Conservation (phyloP, 2,797 vertebrate species). For the Varecia variegata region DNA sequence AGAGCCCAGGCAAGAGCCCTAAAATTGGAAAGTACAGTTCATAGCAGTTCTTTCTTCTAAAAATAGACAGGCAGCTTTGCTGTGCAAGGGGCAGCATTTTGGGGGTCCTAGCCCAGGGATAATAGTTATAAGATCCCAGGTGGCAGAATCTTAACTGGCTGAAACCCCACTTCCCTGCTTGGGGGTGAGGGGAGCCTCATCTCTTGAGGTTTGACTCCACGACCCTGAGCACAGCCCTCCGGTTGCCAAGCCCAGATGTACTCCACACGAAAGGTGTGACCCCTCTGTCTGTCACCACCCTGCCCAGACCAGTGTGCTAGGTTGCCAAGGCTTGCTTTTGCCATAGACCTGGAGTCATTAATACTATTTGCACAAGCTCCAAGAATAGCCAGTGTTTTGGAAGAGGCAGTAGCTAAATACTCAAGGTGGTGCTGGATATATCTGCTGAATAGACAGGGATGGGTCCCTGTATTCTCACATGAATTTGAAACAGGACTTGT, state of each 20-base stretch:
- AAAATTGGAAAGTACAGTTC: slow-evolving; percentile 52
- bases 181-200: background rate
- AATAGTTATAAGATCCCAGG: background rate
- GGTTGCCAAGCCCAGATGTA: background rate
- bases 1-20: slow-evolving; percentile 25
- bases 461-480: background rate
- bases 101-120: background rate
- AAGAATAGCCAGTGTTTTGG: slow-evolving; percentile 37
- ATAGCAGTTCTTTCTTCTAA: slow-evolving; percentile 24
- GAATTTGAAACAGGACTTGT: slow-evolving; percentile 31
- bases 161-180: background rate
- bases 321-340: slow-evolving; percentile 32
- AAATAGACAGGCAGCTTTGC: slow-evolving; percentile 49
- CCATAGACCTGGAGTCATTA: background rate
- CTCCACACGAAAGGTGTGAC: background rate
- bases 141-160: background rate
- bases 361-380: background rate
- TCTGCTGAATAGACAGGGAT: slow-evolving; percentile 23
- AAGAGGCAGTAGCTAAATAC: background rate
- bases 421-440: background rate
- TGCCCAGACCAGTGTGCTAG: background rate
- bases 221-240: background rate
- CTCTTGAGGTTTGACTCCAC: background rate
- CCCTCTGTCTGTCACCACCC: background rate
- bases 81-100: background rate